These are phyloP conservation scores for Catagonus wagneri DNA, from an alignment of 2,113 vertebrate species.

Conservation along the genomic window DNA sequence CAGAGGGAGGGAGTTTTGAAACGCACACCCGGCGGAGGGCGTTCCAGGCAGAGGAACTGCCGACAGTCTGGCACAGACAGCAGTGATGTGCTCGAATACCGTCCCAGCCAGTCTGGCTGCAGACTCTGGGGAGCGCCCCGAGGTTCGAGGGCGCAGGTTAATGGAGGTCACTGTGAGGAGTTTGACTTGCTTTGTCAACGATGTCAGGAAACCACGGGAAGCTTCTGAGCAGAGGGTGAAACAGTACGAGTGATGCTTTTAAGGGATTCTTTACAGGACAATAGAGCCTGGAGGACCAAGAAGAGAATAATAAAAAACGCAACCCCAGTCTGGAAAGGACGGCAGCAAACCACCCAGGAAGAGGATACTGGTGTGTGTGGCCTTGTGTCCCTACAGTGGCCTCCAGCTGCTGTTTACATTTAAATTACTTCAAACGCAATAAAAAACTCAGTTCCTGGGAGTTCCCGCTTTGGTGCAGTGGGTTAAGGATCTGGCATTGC, in stretches of 20 bases:
- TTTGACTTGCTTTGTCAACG: no score
- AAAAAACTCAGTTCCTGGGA: neutral
- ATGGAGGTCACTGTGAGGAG: accelerated
- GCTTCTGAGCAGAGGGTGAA: neutral
- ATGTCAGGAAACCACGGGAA: no score
- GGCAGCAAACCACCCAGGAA: accelerated
- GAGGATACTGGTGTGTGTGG: no score
- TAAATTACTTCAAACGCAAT: neutral
- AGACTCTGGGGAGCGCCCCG: neutral
- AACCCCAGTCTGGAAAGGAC: neutral
- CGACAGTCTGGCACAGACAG: neutral
- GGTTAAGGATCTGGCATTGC: no score
- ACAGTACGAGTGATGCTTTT: neutral
- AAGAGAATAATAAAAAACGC: neutral
- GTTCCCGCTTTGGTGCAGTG: no score
- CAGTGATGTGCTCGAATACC: neutral
- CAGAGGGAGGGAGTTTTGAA: neutral
- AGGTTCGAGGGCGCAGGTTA: neutral
- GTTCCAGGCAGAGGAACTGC: neutral
- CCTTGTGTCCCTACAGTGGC: neutral
- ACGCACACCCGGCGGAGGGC: neutral
- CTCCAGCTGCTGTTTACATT: neutral
- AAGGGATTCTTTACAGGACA: neutral
- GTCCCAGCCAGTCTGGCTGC: neutral
- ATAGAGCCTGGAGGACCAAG: neutral